Percentiles rank a stretch among this genome's conserved stretches.
Evolutionary conservation across 2,113 vertebrate genomes (phyloP).

Genomic region (Enhydra lutris): DNA sequence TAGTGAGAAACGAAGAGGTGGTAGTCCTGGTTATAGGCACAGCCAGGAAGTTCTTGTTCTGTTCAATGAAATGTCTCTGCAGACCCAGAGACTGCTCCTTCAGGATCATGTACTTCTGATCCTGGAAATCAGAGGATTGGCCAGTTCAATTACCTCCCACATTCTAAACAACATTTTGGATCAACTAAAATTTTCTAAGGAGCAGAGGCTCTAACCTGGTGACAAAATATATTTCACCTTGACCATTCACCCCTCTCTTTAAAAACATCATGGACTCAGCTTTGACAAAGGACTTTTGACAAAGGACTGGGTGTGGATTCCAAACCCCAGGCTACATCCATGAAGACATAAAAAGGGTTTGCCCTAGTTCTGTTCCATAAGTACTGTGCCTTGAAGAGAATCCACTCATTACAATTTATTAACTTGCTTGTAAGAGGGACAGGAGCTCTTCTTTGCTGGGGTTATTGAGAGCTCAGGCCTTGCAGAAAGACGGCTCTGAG

Average conservation of each 20-base stretch:
- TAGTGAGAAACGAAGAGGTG: neutral
- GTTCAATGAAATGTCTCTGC: neutral
- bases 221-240: neutral
- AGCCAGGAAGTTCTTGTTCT: neutral
- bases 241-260: neutral
- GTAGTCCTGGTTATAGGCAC: neutral
- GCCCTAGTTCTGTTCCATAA: neutral
- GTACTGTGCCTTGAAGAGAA: neutral
- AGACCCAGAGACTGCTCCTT: neutral
- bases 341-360: neutral
- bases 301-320: neutral
- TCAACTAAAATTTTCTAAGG: neutral
- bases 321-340: neutral
- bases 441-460: neutral
- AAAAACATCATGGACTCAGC: neutral
- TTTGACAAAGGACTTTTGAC: neutral
- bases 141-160: neutral
- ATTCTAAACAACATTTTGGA: conserved; percentile 23
- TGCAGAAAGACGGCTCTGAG: neutral
- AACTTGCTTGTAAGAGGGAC: neutral
- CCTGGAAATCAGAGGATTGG: neutral
- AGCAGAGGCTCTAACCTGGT: neutral
- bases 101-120: neutral
- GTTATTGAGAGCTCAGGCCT: neutral
- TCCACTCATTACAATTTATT: neutral